A percentile compares a stretch with the other conserved stretches of the same genome.
Conservation (phyloP, 2,888 invertebrate species). For the Andrena camellia region DNA sequence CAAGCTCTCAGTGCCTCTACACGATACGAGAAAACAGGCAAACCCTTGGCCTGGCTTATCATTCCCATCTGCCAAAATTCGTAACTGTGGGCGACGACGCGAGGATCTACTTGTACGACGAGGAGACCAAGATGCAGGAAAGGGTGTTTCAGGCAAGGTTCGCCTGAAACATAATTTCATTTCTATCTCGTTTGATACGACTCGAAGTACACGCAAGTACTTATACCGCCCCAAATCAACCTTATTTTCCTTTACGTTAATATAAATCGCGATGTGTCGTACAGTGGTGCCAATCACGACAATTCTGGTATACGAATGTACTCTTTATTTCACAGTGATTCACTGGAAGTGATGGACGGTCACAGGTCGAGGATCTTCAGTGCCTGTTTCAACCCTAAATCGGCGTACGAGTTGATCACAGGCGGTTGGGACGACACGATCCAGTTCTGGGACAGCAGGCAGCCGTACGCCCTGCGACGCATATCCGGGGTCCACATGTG, state of each 20-base stretch:
- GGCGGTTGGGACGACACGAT: constrained; percentile 90
- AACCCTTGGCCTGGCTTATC: constrained; percentile 88
- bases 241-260: not conserved
- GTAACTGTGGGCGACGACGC: constrained; percentile 89
- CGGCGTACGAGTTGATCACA: constrained; percentile 89
- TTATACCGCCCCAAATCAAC: not conserved
- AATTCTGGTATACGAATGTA: not conserved
- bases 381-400: constrained; percentile 89
- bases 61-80: constrained; percentile 87
- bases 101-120: constrained; percentile 89
- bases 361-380: constrained; percentile 89
- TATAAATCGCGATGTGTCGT: not conserved
- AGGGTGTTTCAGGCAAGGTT: constrained; percentile 88
- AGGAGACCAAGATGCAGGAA: constrained; percentile 89
- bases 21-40: constrained; percentile 89
- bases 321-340: constrained; percentile 81
- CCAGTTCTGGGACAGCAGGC: constrained; percentile 90
- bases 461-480: constrained; percentile 87
- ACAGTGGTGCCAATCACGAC: not conserved
- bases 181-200: not conserved
- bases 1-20: constrained; percentile 88
- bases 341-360: constrained; percentile 86
- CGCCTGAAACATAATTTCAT: not conserved
- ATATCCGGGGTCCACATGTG: constrained; percentile 88
- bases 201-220: not conserved